phyloP scores from a whole-genome alignment of 2,797 vertebrate genomes.

The Helicolenus hilgendorfi region DNA sequence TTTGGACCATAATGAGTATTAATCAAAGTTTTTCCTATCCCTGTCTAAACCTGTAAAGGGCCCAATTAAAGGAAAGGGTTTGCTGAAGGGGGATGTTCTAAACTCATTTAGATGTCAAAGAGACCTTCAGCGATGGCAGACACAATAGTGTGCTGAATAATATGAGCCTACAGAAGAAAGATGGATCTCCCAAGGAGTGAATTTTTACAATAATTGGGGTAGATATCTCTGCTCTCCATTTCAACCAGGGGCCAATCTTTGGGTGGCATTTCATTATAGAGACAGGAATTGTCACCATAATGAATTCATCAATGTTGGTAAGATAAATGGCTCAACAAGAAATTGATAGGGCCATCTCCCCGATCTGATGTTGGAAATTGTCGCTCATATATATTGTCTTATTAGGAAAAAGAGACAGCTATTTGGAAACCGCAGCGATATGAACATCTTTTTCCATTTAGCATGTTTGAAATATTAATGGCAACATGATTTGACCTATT shows the following conservation, averaged over 20 bases:
- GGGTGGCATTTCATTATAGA: constrained; percentile 94
- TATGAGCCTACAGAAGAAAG: constrained; percentile 80
- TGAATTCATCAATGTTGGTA: constrained; percentile 94
- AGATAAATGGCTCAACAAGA: constrained; percentile 94
- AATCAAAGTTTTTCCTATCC: constrained; percentile 51
- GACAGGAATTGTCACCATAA: constrained; percentile 92
- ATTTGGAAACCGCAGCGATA: constrained; percentile 83
- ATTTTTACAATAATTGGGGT: constrained; percentile 90
- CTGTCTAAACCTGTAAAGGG: constrained; percentile 50
- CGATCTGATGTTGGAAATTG: constrained; percentile 90
- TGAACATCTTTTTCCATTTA: constrained; percentile 94
- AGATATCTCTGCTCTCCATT: constrained; percentile 89
- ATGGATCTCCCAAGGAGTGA: constrained; percentile 83
- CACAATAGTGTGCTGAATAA: constrained; percentile 64
- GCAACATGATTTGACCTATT: constrained; percentile 92
- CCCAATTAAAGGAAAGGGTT: constrained; percentile 58
- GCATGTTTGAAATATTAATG: constrained; percentile 94
- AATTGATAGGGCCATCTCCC: constrained; percentile 92
- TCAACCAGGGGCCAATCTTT: constrained; percentile 89
- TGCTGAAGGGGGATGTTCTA: constrained; percentile 55
- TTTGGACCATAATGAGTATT: constrained; percentile 36
- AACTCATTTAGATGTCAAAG: constrained; percentile 79
- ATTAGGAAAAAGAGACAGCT: constrained; percentile 91
- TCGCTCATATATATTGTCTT: constrained; percentile 93
- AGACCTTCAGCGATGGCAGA: constrained; percentile 71